These are phyloP conservation scores for Drosophila pandora DNA, from an alignment of 1,140 invertebrate species.

Conservation along the genomic window DNA sequence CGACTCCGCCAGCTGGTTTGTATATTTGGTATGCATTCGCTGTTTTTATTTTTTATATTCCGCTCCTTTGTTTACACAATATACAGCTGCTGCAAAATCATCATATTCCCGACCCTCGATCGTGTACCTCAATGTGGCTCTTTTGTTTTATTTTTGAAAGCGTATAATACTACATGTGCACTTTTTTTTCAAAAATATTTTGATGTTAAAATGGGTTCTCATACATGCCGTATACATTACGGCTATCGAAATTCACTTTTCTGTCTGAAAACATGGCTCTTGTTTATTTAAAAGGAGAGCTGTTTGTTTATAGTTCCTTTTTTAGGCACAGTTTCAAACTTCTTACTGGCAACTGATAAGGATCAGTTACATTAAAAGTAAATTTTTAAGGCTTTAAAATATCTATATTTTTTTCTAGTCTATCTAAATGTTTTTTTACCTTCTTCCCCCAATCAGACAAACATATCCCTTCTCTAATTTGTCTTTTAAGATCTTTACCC, in stretches of 20 bases:
- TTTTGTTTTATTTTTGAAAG: conserved; percentile 12
- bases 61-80: conserved; percentile 16
- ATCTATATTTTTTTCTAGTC: not conserved
- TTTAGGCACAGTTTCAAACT: no score
- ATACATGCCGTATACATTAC: not conserved
- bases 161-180: conserved; percentile 19
- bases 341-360: no score
- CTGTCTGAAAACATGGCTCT: no score
- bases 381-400: no score
- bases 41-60: conserved; percentile 30
- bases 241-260: no score
- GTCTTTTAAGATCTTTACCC: conserved; percentile 5
- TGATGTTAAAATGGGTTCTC: no score
- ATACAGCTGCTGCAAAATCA: conserved; percentile 37
- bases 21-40: conserved; percentile 29
- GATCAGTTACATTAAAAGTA: no score
- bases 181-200: not conserved
- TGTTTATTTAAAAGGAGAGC: no score
- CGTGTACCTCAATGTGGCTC: not conserved
- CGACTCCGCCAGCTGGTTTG: conserved; percentile 33
- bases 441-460: not conserved
- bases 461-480: conserved; percentile 5
- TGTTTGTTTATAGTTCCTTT: no score
- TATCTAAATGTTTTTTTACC: not conserved
- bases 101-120: conserved; percentile 7